These are phyloP conservation scores for Platichthys stellatus DNA, from an alignment of 2,113 vertebrate genomes.

Conservation along the genomic window DNA sequence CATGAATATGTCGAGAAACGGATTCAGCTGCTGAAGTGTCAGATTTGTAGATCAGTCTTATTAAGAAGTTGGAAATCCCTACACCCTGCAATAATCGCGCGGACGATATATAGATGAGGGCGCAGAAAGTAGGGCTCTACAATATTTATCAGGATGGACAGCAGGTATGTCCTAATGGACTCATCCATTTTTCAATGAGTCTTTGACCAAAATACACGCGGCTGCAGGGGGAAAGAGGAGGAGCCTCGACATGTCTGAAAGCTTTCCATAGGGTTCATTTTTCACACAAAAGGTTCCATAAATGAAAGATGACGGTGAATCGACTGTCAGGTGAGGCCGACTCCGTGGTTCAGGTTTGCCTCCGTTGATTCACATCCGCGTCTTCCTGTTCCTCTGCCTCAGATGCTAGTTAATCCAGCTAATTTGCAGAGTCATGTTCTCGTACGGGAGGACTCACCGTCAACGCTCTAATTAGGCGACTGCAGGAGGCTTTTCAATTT, in stretches of 20 bases:
- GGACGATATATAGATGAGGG: slow-evolving; percentile 21
- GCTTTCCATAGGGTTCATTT: slow-evolving; percentile 40
- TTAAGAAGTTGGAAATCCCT: slow-evolving; percentile 5
- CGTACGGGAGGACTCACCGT: not conserved
- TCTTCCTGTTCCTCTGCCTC: not conserved
- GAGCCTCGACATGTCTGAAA: slow-evolving; percentile 52
- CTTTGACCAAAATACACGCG: slow-evolving; percentile 44
- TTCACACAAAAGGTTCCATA: slow-evolving; percentile 37
- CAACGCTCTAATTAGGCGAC: slow-evolving; percentile 7
- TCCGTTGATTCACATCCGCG: slow-evolving; percentile 1
- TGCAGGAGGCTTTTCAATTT: not conserved
- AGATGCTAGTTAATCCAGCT: slow-evolving; percentile 2
- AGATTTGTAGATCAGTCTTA: slow-evolving; percentile 9
- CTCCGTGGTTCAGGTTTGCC: slow-evolving; percentile 13
- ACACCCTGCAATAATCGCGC: slow-evolving; percentile 16
- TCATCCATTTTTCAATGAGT: slow-evolving; percentile 69
- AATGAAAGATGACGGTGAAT: slow-evolving; percentile 63
- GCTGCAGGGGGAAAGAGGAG: slow-evolving; percentile 7
- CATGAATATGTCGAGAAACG: not conserved
- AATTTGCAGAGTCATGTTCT: not conserved
- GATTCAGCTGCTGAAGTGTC: not conserved
- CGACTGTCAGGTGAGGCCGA: not conserved
- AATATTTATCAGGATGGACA: slow-evolving; percentile 63
- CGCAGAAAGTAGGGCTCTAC: slow-evolving; percentile 33
- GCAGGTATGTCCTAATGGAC: slow-evolving; percentile 60